Base-by-base conservation (phyloP, 2,888 invertebrate species). In the Sclerodermus sp. region DNA sequence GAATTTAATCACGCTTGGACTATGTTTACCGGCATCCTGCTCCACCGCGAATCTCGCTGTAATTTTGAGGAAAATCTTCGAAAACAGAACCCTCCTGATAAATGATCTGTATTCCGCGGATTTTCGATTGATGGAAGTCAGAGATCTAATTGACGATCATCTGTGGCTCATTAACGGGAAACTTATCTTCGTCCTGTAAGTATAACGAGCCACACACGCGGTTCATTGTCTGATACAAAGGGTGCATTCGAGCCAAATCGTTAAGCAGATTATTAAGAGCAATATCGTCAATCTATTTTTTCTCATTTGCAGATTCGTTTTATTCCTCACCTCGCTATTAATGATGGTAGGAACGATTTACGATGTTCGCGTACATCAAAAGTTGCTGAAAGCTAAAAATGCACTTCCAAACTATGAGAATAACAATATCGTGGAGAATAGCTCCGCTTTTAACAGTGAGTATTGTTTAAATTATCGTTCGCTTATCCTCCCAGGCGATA, bases 21-120 rank as follows among this genome's bases (percentile, higher is more conserved):
- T 84, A 2, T 84, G 84, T 50, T 61, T 83, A 42, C 84, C 84
- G 1, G 74, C 75, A 1, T 73, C 80, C 0, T 84, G 84, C 53
- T 64, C 70, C 0, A 73, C 72, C 0, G 40, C 49, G 1, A 80
- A 83, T 14, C 37, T 81, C 12, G 46, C 56, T 1, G 8, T 55
- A 4, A 60, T 80, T 36, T 49, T 80, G 9, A 53, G 66, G 17
- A 52, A 50, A 9, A 74, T 79, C 53, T 72, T 81, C 29, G 52
- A 57, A 1, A 54, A 73, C 0, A 62, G 70, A 44, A 65, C 65
- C 13, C 66, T 81, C 6, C 60, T 73, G 3, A 47, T 77, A 8
- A 76, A 76, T 17, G 64, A 77, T 3, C 60, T 79, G 1, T 80
- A 76, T 51, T 62, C 74, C 1, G 62, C 74, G 8, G 65, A 77